Evolutionary conservation across 2,797 vertebrate genomes (phyloP), one percentile per base, ranked within the genome.

Genomic region (Esox lucius): DNA sequence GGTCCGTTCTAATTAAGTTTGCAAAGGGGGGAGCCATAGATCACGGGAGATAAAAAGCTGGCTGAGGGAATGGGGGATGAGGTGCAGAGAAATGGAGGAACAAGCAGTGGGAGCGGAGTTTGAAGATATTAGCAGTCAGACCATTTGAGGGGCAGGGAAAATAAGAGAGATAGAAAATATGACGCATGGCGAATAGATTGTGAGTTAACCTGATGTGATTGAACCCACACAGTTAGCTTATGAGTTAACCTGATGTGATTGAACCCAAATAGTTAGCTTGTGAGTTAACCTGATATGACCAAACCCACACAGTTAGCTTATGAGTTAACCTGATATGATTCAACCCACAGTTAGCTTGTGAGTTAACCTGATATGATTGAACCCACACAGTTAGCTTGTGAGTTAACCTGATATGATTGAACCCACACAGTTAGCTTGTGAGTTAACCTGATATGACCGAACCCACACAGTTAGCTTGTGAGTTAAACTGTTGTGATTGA

Each of bases 151-250:
- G 19, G 49, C 4, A 35, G 33, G 22, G 24, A 51, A 15, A 61
- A 49, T 8, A 28, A 33, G 53, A 33, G 53, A 49, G 31, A 13
- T 13, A 13, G 8, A 46, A 46, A 46, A 46, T 13, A 2, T 42
- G 39, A 42, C 39, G 12, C 42, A 12, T 11, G 42, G 42, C 46
- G 64, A 51, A 35, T 71, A 51, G 73, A 56, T 75, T 53, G 65
- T 46, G 67, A 73, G 68, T 53, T 51, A 49, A 68, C 24, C 51
- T 81, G 78, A 85, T 85, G 83, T 83, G 83, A 81, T 22, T 7
- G 8, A 42, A 42, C 6, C 42, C 42, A 42, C 1, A 42, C 5
- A 42, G 42, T 42, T 5, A 39, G 35, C 7, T 39, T 5, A 4
- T 8, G 35, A 39, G 35, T 31, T 31, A 31, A 31, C 28, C 28